Conservation (phyloP, 2,888 invertebrate genomes). For the Synergus japonicus region DNA sequence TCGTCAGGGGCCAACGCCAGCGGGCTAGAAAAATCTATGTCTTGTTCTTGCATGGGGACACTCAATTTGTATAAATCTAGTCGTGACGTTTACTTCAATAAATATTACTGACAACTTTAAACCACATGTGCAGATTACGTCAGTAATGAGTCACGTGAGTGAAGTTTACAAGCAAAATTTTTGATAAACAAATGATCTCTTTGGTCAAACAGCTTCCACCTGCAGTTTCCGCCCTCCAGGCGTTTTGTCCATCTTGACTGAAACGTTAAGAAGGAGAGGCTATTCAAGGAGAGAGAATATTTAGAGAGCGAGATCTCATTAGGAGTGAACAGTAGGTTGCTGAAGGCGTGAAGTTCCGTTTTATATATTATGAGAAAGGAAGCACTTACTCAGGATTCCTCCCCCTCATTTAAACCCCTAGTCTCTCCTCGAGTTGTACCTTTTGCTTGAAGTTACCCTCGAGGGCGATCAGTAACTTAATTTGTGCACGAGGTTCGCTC, state of each 20-base stretch:
- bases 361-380: constrained; percentile 56
- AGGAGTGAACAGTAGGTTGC: constrained; percentile 14
- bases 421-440: not conserved
- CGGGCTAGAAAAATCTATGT: no score
- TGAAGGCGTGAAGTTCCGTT: constrained; percentile 48
- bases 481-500: not conserved
- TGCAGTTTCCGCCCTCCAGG: not conserved
- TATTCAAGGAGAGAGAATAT: not conserved
- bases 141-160: not conserved
- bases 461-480: not conserved
- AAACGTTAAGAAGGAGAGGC: not conserved
- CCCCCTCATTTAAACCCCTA: not conserved
- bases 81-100: not conserved
- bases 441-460: not conserved
- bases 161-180: not conserved
- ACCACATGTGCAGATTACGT: not conserved
- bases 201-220: not conserved
- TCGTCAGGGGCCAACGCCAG: no score
- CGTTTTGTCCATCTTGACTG: not conserved
- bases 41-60: no score
- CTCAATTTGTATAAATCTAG: not conserved
- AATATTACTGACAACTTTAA: not conserved
- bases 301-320: constrained; percentile 14
- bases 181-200: not conserved
- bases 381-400: constrained; percentile 46